phyloP scores from a whole-genome alignment of 2,888 invertebrate species.

The Brachynemurus nebulosus region DNA sequence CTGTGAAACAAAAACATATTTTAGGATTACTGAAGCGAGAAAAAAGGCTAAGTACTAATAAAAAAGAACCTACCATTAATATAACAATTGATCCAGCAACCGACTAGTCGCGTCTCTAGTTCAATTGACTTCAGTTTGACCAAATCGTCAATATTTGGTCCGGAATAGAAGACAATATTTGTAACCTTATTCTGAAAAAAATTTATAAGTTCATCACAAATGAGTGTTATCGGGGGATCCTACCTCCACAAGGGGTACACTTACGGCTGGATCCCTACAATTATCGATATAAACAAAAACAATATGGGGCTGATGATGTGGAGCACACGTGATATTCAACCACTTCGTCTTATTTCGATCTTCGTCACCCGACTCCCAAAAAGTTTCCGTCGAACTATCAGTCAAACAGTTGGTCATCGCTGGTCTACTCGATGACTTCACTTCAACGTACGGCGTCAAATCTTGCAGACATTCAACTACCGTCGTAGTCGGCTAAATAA shows the following conservation, averaged over 20 bases:
- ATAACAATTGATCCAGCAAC: slow-evolving; percentile 84
- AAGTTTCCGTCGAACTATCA: slow-evolving; percentile 93
- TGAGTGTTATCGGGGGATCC: no score
- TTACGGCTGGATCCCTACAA: slow-evolving; percentile 76
- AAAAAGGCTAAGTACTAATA: no score
- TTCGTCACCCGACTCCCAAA: slow-evolving; percentile 98
- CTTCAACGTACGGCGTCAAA: slow-evolving; percentile 58
- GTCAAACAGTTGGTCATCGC: slow-evolving; percentile 88
- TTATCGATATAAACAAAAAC: slow-evolving; percentile 90
- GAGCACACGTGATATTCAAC: slow-evolving; percentile 52
- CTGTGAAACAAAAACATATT: slow-evolving; percentile 19
- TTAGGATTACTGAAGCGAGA: background rate
- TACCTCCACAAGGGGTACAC: no score
- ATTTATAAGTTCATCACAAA: no score
- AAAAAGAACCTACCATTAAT: slow-evolving; percentile 43
- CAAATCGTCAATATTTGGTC: slow-evolving; percentile 68
- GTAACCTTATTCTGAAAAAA: slow-evolving; percentile 73
- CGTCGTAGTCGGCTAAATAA: slow-evolving; percentile 25
- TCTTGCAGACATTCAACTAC: slow-evolving; percentile 56
- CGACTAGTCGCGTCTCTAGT: slow-evolving; percentile 60
- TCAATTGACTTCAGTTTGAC: slow-evolving; percentile 69
- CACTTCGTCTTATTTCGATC: slow-evolving; percentile 87
- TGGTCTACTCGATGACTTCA: slow-evolving; percentile 83
- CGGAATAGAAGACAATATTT: slow-evolving; percentile 70
- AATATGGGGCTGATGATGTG: slow-evolving; percentile 51